Percentiles rank a stretch among this genome's conserved stretches.
Conservation (phyloP, 2,888 invertebrate genomes). For the Eupeodes luniger region DNA sequence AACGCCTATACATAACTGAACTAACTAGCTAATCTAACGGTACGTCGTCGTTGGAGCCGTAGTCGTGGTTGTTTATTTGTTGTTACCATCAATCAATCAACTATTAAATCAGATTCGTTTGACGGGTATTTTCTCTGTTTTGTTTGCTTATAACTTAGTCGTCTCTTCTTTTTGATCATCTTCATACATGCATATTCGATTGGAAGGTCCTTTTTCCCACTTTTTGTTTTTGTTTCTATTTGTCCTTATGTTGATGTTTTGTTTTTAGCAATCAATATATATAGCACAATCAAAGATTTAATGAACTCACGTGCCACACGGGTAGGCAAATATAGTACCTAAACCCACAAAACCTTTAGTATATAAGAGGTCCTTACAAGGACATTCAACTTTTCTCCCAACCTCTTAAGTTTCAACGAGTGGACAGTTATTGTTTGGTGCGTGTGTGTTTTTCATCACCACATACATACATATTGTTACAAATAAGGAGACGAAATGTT, state of each 20-base stretch:
- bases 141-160: slow-evolving; percentile 36
- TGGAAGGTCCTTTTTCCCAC: slow-evolving; percentile 4
- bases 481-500: slow-evolving; percentile 54
- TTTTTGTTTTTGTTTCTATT: neutral
- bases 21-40: slow-evolving; percentile 64
- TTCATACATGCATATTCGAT: slow-evolving; percentile 16
- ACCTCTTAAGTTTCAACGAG: slow-evolving; percentile 50
- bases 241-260: slow-evolving; percentile 18
- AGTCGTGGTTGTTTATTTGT: neutral
- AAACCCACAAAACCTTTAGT: no score
- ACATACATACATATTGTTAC: slow-evolving; percentile 35
- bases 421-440: slow-evolving; percentile 61
- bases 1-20: slow-evolving; percentile 27
- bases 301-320: slow-evolving; percentile 33
- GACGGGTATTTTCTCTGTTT: slow-evolving; percentile 9
- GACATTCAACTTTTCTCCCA: slow-evolving; percentile 32
- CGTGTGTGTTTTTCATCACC: slow-evolving; percentile 10
- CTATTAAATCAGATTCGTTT: slow-evolving; percentile 72
- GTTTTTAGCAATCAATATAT: slow-evolving; percentile 5
- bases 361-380: slow-evolving; percentile 26
- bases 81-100: slow-evolving; percentile 70
- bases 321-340: slow-evolving; percentile 15
- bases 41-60: neutral
- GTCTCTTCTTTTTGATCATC: slow-evolving; percentile 16
- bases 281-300: slow-evolving; percentile 13